Percentiles rank a stretch among this genome's conserved stretches.
These are phyloP conservation scores for Entomobrya proxima DNA, from an alignment of 2,888 invertebrate species.

Conservation along the genomic window DNA sequence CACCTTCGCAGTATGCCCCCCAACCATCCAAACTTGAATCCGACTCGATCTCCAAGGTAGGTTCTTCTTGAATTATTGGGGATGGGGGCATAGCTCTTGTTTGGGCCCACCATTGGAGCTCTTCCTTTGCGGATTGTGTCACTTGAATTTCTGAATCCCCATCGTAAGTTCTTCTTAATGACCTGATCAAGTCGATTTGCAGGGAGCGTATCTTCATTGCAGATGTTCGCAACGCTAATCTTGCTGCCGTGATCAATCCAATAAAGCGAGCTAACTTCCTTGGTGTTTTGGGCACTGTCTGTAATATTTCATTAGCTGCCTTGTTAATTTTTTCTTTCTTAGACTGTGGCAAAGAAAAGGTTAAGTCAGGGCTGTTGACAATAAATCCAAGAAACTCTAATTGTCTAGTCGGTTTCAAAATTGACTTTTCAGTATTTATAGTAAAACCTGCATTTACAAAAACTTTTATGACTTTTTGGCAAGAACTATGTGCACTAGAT, in stretches of 20 bases:
- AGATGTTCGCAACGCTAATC: neutral
- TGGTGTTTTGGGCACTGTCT: neutral
- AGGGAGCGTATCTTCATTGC: neutral
- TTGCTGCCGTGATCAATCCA: neutral
- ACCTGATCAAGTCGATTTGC: neutral
- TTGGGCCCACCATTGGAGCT: too few relatives aligned
- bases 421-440: neutral
- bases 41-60: too few relatives aligned
- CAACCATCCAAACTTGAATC: too few relatives aligned
- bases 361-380: neutral
- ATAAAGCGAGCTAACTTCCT: neutral
- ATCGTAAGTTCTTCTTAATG: too few relatives aligned
- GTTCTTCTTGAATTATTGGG: too few relatives aligned
- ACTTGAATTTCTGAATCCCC: too few relatives aligned
- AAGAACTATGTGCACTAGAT: neutral
- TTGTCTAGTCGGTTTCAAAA: neutral
- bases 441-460: too few relatives aligned
- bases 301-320: neutral
- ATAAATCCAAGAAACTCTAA: neutral
- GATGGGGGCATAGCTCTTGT: too few relatives aligned
- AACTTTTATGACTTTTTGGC: neutral
- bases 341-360: neutral
- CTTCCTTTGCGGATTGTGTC: too few relatives aligned
- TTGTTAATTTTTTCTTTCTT: neutral
- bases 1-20: too few relatives aligned